Percentiles rank a stretch among this genome's conserved stretches.
Evolutionary conservation across 1,140 invertebrate species (phyloP).

Genomic region (Aphaenogaster rudis): DNA sequence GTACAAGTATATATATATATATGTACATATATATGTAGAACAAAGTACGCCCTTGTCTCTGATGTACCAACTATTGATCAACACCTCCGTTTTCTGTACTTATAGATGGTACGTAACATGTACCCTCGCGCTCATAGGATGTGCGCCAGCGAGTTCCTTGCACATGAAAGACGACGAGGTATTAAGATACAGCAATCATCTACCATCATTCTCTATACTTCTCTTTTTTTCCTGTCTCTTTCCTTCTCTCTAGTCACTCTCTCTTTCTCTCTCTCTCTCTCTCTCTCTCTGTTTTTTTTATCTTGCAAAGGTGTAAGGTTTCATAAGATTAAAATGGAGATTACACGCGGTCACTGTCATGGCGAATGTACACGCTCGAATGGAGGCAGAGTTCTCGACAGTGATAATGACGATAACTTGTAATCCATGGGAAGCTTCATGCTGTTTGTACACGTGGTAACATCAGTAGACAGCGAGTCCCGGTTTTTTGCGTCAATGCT

Average conservation of each 20-base stretch:
- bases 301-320: slow-evolving; percentile 40
- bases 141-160: slow-evolving; percentile 86
- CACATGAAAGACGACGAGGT: slow-evolving; percentile 86
- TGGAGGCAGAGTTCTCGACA: not conserved
- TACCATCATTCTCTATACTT: slow-evolving; percentile 82
- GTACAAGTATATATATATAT: slow-evolving; percentile 14
- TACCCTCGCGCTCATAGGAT: slow-evolving; percentile 86
- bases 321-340: slow-evolving; percentile 30
- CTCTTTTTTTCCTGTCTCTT: slow-evolving; percentile 64
- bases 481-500: not conserved
- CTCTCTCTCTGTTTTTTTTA: slow-evolving; percentile 63
- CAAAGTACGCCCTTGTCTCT: slow-evolving; percentile 76
- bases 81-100: slow-evolving; percentile 87
- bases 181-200: slow-evolving; percentile 85
- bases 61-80: slow-evolving; percentile 84
- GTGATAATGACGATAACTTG: slow-evolving; percentile 4
- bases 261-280: slow-evolving; percentile 41
- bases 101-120: slow-evolving; percentile 87
- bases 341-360: slow-evolving; percentile 8
- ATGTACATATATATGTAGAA: slow-evolving; percentile 74
- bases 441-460: slow-evolving; percentile 25
- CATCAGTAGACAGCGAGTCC: slow-evolving; percentile 12
- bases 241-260: slow-evolving; percentile 63
- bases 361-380: not conserved
- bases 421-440: not conserved